A percentile compares a stretch with the other conserved stretches of the same genome.
Evolutionary conservation across 2,797 vertebrate species (phyloP).

Genomic region (Epinephelus coioides): DNA sequence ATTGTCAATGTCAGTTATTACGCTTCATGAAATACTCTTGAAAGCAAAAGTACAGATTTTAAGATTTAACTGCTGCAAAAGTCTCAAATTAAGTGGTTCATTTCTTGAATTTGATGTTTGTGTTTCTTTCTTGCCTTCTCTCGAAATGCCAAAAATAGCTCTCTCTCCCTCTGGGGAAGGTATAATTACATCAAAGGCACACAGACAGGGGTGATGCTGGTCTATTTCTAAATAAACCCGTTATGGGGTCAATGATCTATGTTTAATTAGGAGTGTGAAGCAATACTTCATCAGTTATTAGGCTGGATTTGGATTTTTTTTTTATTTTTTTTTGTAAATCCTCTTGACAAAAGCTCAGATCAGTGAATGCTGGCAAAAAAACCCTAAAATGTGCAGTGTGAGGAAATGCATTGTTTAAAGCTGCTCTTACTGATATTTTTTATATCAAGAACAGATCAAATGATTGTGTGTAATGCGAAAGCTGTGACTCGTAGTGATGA

Average conservation of each 20-base stretch:
- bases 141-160: slow-evolving; percentile 59
- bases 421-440: background rate
- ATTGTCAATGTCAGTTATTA: slow-evolving; percentile 43
- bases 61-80: background rate
- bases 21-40: slow-evolving; percentile 26
- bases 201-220: slow-evolving; percentile 41
- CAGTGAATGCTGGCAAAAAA: background rate
- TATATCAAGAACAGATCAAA: background rate
- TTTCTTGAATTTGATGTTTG: slow-evolving; percentile 54
- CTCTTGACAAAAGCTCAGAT: slow-evolving; percentile 28
- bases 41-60: background rate
- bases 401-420: background rate
- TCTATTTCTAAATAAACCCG: slow-evolving; percentile 66
- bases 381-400: background rate
- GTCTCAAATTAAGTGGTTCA: background rate
- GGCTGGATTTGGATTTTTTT: slow-evolving; percentile 30
- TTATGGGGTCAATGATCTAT: slow-evolving; percentile 56
- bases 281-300: slow-evolving; percentile 37
- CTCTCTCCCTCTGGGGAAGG: slow-evolving; percentile 54
- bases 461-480: background rate
- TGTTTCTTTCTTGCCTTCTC: slow-evolving; percentile 13
- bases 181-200: slow-evolving; percentile 76
- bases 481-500: background rate
- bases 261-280: slow-evolving; percentile 64
- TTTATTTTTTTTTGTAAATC: background rate